Base-by-base conservation (phyloP, 2,113 vertebrate species). In the Myrmecophaga tridactyla region DNA sequence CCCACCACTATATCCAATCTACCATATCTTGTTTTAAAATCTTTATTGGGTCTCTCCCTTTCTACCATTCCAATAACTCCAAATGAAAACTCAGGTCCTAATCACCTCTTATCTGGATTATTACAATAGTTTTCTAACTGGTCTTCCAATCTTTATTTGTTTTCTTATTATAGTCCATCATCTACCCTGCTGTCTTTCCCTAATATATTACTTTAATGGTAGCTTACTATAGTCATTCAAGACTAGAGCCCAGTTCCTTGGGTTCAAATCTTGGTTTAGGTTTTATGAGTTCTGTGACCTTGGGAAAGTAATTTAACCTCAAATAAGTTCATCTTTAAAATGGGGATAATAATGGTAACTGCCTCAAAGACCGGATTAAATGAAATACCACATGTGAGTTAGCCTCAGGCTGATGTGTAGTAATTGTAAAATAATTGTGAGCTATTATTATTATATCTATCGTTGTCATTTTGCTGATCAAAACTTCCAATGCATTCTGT, bases 401-500 rank as follows among this genome's bases (percentile, higher is more conserved):
- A 78, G 36, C 31, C 18, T 46, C 41, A 73, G 80, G 31, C 25
- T 41, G 43, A 62, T 56, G 31, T 31, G 72, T 34, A 85, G 78
- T 72, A 92, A 95, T 78, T 36, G 56, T 43, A 25, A 21, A 89
- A 72, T 85, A 93, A 70, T 20, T 58, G 20, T 76, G 58, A 94
- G 39, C 39, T 94, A 43, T 56, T 83, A 56, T 56, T 63, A 65
- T 76, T 76, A 46, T 81, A 81, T 56, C 39, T 85, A 5, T 56
- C 86, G 53, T 65, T 90, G 53, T 65, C 11, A 72, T 14, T 78
- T 56, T 48, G n/a, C 21, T 78, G 56, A 72, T 85, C 53, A 51
- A 70, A 84, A 76, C 72, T 62, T 9, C 36, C 56, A 65, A 31
- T 89, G 65, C 72, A 70, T 76, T 84, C 34, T 46, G 11, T 34